phyloP scores from a whole-genome alignment of 2,888 invertebrate species.

The Taphrorychus bicolor region DNA sequence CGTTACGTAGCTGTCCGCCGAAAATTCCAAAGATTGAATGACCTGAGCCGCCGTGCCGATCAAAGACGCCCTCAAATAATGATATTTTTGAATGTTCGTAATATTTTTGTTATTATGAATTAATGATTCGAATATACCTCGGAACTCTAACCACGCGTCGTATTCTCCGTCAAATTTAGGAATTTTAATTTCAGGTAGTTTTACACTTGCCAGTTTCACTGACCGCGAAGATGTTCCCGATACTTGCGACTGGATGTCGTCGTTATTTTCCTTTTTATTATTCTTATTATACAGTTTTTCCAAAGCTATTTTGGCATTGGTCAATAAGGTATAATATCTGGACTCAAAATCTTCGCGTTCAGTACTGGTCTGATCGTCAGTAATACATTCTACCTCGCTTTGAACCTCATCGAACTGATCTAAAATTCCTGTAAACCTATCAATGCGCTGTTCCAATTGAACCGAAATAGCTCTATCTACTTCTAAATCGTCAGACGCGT shows the following conservation, averaged over 20 bases:
- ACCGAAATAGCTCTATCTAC: not conserved
- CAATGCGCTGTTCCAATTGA: conserved; percentile 1
- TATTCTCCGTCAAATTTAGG: conserved; percentile 36
- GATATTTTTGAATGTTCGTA: conserved; percentile 33
- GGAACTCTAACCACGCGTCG: conserved; percentile 33
- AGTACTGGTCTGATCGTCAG: conserved; percentile 4
- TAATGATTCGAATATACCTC: conserved; percentile 31
- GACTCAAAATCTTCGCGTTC: conserved; percentile 32
- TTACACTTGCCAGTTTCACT: conserved; percentile 3
- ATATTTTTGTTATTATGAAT: conserved; percentile 36
- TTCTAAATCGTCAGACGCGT: not conserved
- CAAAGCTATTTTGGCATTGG: not conserved
- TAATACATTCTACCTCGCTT: conserved; percentile 22
- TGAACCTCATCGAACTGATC: conserved; percentile 28
- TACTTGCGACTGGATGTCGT: not conserved
- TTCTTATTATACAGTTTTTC: not conserved
- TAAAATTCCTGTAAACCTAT: conserved; percentile 3
- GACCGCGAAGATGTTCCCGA: conserved; percentile 2
- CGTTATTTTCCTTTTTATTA: not conserved
- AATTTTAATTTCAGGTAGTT: conserved; percentile 30
- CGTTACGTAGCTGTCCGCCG: not conserved
- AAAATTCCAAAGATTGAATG: conserved; percentile 30
- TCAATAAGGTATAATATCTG: not conserved
- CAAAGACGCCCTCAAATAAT: no score
- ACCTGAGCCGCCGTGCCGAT: conserved; percentile 20